Evolutionary conservation across 2,797 vertebrate genomes (phyloP).

Genomic region (Rhyacichthys aspro): DNA sequence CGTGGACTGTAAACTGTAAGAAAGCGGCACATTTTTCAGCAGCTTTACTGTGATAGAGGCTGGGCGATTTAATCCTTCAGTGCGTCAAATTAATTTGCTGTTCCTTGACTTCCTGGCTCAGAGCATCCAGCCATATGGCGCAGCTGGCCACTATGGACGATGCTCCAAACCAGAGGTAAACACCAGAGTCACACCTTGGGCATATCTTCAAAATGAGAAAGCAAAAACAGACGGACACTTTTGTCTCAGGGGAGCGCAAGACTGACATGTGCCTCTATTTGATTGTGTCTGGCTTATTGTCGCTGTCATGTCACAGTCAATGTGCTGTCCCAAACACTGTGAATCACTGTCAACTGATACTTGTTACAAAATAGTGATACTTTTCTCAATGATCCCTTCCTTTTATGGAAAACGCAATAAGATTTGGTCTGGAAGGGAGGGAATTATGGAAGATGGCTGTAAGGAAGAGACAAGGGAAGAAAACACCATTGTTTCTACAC

Average conservation of each 20-base stretch:
- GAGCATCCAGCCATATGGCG: slow-evolving; percentile 57
- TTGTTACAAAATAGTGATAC: not conserved
- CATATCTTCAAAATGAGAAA: slow-evolving; percentile 7
- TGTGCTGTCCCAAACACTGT: slow-evolving; percentile 7
- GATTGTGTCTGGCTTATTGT: slow-evolving; percentile 13
- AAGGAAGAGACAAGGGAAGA: too few species aligned
- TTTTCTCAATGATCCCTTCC: too few species aligned
- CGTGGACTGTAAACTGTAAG: slow-evolving; percentile 41
- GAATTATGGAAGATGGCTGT: too few species aligned
- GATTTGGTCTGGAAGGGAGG: too few species aligned
- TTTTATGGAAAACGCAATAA: too few species aligned
- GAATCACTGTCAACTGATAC: not conserved
- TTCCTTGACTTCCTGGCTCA: slow-evolving; percentile 66
- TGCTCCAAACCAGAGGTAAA: slow-evolving; percentile 32
- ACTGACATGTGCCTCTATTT: slow-evolving; percentile 33
- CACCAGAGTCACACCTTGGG: not conserved
- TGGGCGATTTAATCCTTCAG: slow-evolving; percentile 64
- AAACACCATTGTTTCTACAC: too few species aligned
- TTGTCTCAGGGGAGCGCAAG: slow-evolving; percentile 10
- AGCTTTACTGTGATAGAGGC: slow-evolving; percentile 56
- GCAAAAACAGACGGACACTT: slow-evolving; percentile 6
- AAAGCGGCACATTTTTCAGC: slow-evolving; percentile 47
- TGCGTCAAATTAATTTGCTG: slow-evolving; percentile 65
- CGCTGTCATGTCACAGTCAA: slow-evolving; percentile 10
- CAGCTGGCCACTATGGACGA: slow-evolving; percentile 38